These are phyloP conservation scores for Typhlomys cinereus DNA, from an alignment of 2,113 vertebrate species.

Conservation along the genomic window DNA sequence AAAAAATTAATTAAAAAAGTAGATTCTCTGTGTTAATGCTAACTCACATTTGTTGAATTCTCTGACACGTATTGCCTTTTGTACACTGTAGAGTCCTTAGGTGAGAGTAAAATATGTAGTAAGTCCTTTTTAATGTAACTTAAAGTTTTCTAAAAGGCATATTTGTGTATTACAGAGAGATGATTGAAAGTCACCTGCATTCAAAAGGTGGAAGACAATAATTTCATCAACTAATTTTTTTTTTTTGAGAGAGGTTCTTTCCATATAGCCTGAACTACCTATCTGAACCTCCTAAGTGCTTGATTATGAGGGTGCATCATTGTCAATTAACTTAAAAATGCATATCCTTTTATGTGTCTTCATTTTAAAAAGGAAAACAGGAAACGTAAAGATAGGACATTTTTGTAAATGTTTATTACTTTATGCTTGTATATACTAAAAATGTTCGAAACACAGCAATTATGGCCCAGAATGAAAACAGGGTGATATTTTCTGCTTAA, in stretches of 20 bases:
- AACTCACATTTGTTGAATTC: constrained; percentile 10
- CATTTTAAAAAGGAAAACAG: constrained; percentile 17
- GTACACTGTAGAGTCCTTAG: background rate
- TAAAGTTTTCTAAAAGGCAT: background rate
- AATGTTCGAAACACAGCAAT: background rate
- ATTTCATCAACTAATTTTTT: background rate
- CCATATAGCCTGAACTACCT: no score
- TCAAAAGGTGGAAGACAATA: background rate
- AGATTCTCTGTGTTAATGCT: background rate
- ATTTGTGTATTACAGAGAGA: background rate
- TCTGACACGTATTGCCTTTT: background rate
- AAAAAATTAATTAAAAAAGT: no score
- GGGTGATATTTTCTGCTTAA: background rate
- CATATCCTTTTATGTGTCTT: background rate
- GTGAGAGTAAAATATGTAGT: background rate
- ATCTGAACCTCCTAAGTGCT: background rate
- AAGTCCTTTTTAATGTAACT: background rate
- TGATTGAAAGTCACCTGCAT: background rate
- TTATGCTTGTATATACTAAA: background rate
- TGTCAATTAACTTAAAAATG: background rate
- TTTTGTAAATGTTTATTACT: background rate
- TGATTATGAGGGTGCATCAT: background rate
- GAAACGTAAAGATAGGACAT: background rate
- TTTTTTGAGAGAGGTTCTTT: no score
- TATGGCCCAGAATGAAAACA: background rate